Conservation (phyloP, 2,797 vertebrate species). For the Anguilla anguilla region DNA sequence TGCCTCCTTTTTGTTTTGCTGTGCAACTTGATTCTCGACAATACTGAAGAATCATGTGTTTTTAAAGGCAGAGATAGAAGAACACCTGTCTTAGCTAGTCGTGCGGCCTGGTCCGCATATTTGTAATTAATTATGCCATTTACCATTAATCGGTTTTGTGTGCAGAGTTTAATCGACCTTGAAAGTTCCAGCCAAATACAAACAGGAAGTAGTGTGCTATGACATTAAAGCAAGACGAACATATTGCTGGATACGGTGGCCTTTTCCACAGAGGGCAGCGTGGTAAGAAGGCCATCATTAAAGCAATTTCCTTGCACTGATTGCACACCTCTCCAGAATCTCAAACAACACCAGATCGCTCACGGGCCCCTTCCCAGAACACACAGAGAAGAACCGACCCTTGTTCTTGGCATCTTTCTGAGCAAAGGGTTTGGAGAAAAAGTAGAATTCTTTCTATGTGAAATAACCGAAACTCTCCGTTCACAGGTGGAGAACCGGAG, state of each 20-base stretch:
- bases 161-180: conserved; percentile 50
- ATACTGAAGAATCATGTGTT: neutral
- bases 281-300: conserved; percentile 29
- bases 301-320: conserved; percentile 35
- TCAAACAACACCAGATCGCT: neutral
- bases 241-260: conserved; percentile 35
- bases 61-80: conserved; percentile 7
- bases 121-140: conserved; percentile 48
- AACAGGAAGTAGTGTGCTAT: conserved; percentile 37
- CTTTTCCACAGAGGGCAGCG: conserved; percentile 17
- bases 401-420: conserved; percentile 5
- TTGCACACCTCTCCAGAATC: conserved; percentile 35
- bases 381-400: conserved; percentile 13
- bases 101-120: conserved; percentile 11
- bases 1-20: neutral
- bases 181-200: conserved; percentile 44
- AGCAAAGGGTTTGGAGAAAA: conserved; percentile 37
- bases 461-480: conserved; percentile 14
- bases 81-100: conserved; percentile 20
- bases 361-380: neutral
- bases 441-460: conserved; percentile 14
- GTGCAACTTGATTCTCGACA: neutral
- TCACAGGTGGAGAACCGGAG: neutral
- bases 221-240: conserved; percentile 37
- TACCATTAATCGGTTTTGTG: conserved; percentile 44